Evolutionary conservation across 2,888 invertebrate species (phyloP).

Genomic region (Lacanobia oleracea): DNA sequence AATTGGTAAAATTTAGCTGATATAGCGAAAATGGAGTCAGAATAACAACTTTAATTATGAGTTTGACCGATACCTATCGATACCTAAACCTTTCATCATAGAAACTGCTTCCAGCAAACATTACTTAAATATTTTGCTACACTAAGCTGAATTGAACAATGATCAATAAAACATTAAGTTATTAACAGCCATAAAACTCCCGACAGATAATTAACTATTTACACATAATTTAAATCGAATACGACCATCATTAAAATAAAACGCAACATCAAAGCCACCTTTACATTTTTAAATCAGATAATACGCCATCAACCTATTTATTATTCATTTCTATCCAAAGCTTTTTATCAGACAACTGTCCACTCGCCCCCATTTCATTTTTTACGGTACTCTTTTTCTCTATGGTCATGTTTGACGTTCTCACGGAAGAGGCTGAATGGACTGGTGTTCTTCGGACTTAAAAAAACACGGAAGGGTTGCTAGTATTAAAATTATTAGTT

Average conservation of each 20-base stretch:
- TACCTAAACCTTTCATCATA: not conserved
- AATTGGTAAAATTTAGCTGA: not conserved
- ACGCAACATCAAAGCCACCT: slow-evolving; percentile 69
- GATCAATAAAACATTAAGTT: slow-evolving; percentile 28
- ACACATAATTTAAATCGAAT: slow-evolving; percentile 53
- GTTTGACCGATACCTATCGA: not conserved
- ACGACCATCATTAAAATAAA: slow-evolving; percentile 58
- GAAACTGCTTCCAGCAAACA: not conserved
- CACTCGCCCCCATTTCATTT: slow-evolving; percentile 85
- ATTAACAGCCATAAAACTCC: slow-evolving; percentile 41
- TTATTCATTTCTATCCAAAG: slow-evolving; percentile 80
- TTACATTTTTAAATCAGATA: slow-evolving; percentile 79
- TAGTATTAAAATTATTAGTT: slow-evolving; percentile 87
- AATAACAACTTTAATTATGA: not conserved
- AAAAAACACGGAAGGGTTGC: slow-evolving; percentile 89
- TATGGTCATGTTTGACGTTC: slow-evolving; percentile 87
- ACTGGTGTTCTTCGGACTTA: slow-evolving; percentile 75
- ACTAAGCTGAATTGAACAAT: not conserved
- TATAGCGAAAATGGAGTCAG: not conserved
- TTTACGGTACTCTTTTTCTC: slow-evolving; percentile 81
- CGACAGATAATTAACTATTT: slow-evolving; percentile 53
- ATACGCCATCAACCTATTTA: slow-evolving; percentile 78
- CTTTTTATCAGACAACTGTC: slow-evolving; percentile 85
- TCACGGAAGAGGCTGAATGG: slow-evolving; percentile 89
- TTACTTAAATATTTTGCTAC: too few relatives aligned